phyloP scores from a whole-genome alignment of 2,888 invertebrate species.

The Pachydiplax longipennis region DNA sequence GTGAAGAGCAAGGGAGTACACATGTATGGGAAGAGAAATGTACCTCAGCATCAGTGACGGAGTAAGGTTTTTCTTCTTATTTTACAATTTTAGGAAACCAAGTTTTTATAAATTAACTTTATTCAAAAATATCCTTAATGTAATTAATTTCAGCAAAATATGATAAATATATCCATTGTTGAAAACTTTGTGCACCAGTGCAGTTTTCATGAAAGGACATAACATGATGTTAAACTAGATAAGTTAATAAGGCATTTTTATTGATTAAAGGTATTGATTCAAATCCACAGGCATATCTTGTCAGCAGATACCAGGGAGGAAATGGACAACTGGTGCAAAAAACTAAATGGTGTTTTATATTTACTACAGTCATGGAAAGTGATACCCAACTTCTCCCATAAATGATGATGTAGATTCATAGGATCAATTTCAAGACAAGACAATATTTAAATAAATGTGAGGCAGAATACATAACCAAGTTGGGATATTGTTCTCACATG shows the following conservation, averaged over 20 bases:
- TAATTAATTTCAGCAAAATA: background rate
- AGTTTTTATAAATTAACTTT: background rate
- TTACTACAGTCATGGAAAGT: background rate
- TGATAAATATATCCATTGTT: background rate
- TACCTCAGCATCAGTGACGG: background rate
- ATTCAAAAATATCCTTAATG: background rate
- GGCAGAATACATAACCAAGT: too few species aligned
- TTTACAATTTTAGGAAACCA: background rate
- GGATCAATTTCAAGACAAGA: too few species aligned
- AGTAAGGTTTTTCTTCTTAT: background rate
- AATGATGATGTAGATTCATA: background rate
- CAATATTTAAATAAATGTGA: too few species aligned
- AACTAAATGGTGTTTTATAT: background rate
- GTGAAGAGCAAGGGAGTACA: background rate
- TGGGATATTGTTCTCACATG: too few species aligned
- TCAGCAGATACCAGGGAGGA: constrained; percentile 38
- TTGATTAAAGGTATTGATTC: constrained; percentile 8
- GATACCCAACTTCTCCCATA: background rate
- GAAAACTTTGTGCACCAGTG: background rate
- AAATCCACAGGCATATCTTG: constrained; percentile 38
- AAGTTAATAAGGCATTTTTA: constrained; percentile 24
- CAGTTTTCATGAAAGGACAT: background rate
- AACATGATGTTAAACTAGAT: background rate
- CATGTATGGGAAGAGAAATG: background rate
- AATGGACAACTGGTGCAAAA: constrained; percentile 25